Base-by-base conservation (phyloP, 2,797 vertebrate genomes). In the Scarus forsteni region DNA sequence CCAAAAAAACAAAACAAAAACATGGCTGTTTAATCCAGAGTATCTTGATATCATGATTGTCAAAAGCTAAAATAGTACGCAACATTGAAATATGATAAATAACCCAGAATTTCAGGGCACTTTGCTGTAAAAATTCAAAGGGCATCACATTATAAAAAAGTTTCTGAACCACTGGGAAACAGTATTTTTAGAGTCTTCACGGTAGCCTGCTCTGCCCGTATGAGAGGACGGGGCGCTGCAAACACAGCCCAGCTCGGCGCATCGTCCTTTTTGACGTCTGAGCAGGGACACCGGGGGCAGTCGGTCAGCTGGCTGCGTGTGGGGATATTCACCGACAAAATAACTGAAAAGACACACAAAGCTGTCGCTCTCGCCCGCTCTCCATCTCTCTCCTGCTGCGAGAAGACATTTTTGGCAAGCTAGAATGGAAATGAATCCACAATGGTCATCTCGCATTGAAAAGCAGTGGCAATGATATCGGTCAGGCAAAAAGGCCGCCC, bases 391-490 rank as follows among this genome's bases (percentile, higher is more conserved):
- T 90, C 90, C 88, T 76, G 89, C 92, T 92, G 91, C 57, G 92
- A 88, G 82, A 84, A 88, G 90, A 91, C 88, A 84, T 91, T 82
- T n/a, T 91, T 94, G 93, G 92, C 92, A 89, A 77, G 89, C 90
- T 63, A 65, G 72, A 93, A 91, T 90, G 91, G 89, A 89, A 89
- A 75, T 56, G 73, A 69, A 83, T 42, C 55, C 87, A 93, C 90
- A 92, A 92, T 90, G 89, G 85, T 84, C 81, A 84, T 90, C 88
- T 67, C 61, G 85, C 76, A 70, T 60, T 85, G 89, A 88, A 86
- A 88, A 89, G 84, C 79, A 58, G 79, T 72, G 69, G 81, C 79
- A 64, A 71, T 81, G 71, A 84, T 83, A 76, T 80, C 73, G 85
- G 86, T 86, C 80, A 54, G 63, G 73, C 67, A 70, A 75, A 75